Evolutionary conservation across 1,140 invertebrate genomes (phyloP).

Genomic region (Argopecten irradians): DNA sequence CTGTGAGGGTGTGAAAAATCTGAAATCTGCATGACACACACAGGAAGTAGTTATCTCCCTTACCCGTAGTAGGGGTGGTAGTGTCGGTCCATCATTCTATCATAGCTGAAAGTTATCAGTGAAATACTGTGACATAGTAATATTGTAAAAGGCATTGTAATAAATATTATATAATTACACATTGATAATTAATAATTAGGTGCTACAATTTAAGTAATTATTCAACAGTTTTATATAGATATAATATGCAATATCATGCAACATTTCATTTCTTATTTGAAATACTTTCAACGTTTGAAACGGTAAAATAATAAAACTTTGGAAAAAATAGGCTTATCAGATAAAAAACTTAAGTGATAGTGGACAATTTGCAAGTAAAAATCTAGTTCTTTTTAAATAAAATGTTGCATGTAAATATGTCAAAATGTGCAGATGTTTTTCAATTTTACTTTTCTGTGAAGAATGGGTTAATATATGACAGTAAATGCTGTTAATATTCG

Average conservation of each 20-base stretch:
- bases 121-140: background rate
- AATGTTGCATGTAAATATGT: background rate
- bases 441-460: background rate
- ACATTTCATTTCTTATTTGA: too few relatives aligned
- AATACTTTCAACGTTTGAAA: background rate
- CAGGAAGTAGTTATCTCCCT: slow-evolving; percentile 3
- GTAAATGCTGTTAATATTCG: background rate
- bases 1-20: background rate
- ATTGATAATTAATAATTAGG: too few relatives aligned
- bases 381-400: background rate
- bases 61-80: slow-evolving; percentile 13
- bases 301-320: background rate
- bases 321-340: too few relatives aligned
- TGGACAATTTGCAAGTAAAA: background rate
- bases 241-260: background rate
- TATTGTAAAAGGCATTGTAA: background rate
- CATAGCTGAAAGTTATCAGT: background rate
- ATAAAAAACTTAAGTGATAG: too few relatives aligned
- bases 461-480: background rate
- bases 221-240: too few relatives aligned
- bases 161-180: background rate
- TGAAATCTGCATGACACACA: background rate
- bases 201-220: too few relatives aligned
- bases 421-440: too few relatives aligned
- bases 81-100: slow-evolving; percentile 12